These are phyloP conservation scores for Drosophila flavopinicola DNA, from an alignment of 2,888 invertebrate genomes.

Conservation along the genomic window DNA sequence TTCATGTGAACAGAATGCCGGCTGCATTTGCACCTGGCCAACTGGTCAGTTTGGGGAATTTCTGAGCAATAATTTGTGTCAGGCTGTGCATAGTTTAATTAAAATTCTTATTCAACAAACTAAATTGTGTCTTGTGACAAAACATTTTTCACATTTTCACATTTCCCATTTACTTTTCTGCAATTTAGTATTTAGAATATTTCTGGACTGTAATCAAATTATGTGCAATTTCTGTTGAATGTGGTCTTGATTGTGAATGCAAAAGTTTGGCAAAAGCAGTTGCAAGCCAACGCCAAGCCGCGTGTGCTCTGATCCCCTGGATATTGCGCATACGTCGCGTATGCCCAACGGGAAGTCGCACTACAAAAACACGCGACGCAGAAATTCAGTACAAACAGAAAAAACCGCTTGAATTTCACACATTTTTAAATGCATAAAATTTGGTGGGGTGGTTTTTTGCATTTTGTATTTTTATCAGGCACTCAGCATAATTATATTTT, in stretches of 20 bases:
- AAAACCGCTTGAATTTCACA: neutral
- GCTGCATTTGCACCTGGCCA: conserved; percentile 20
- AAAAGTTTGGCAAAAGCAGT: conserved; percentile 16
- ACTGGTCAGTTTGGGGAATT: conserved; percentile 48
- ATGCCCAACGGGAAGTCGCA: neutral
- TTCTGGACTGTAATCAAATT: conserved; percentile 40
- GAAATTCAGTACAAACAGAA: neutral
- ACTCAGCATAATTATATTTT: too few species aligned
- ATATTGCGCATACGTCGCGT: conserved; percentile 27
- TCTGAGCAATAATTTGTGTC: conserved; percentile 59
- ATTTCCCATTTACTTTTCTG: conserved; percentile 24
- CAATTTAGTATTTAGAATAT: conserved; percentile 28
- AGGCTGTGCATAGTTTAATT: conserved; percentile 61
- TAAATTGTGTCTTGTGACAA: conserved; percentile 32
- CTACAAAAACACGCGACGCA: neutral
- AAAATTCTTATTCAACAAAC: conserved; percentile 62
- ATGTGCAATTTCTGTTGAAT: conserved; percentile 39
- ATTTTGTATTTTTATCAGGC: too few species aligned
- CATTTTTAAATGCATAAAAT: neutral
- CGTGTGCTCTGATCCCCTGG: neutral
- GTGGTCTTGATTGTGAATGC: conserved; percentile 43
- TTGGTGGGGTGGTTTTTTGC: conserved; percentile 3
- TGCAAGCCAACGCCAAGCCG: conserved; percentile 18
- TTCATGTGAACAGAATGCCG: neutral
- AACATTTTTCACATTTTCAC: conserved; percentile 26